Evolutionary conservation across 2,797 vertebrate species (phyloP), one percentile per base, ranked within the genome.

Genomic region (Gouania willdenowi): DNA sequence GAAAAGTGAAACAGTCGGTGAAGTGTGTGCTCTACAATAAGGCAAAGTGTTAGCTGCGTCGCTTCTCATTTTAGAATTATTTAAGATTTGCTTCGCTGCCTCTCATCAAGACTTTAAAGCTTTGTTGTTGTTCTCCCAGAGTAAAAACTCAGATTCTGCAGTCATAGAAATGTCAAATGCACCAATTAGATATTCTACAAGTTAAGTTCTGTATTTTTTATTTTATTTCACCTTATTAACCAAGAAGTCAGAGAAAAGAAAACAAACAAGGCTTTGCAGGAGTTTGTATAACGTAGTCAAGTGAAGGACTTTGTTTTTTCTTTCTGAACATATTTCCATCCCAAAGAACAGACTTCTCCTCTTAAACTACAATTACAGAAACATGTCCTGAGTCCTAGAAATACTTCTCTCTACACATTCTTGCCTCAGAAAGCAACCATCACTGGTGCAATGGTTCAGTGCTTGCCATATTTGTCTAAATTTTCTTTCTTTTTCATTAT

Each of bases 101-200:
- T 51, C 26, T 51, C 27, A 23, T 31, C 35, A 36, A 34, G 43
- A 41, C 39, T 56, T 54, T 52, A 68, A 46, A 20, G 34, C 33
- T 39, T 29, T 8, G 14, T 41, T 23, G 8, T 1, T 2, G 33
- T 50, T 68, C 55, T 31, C 15, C 41, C 62, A 54, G 62, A 53
- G 9, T 26, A 59, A 64, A 74, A 78, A 62, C 36, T 44, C 46
- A 37, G 47, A 26, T 46, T 58, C 53, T 51, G 33, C 45, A 53
- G 55, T 38, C 42, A 36, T 9, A 48, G 44, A 63, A 59, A 69
- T 63, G 62, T 71, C 9, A 26, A 67, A 31, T 20, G 38, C 43
- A 36, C 52, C 32, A 28, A 14, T 43, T 37, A 71, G 55, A 60
- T 24, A 8, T 31, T 45, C 47, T 23, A 20, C 23, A 19, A 39